These are phyloP conservation scores for Simalia tracyae DNA, from an alignment of 2,797 vertebrate genomes.

Conservation along the genomic window DNA sequence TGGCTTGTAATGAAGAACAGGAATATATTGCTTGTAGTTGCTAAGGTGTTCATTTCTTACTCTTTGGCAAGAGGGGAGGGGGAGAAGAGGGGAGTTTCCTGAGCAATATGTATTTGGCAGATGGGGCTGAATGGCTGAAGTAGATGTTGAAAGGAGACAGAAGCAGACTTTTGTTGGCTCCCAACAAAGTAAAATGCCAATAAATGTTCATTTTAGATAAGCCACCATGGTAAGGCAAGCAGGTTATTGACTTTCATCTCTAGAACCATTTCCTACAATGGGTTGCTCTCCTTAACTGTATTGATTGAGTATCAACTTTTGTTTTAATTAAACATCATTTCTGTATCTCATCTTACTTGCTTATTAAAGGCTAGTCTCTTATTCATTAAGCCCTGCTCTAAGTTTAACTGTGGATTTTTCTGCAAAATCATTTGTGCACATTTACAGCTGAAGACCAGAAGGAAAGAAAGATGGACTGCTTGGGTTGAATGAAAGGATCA, in stretches of 20 bases:
- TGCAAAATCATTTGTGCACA: not conserved
- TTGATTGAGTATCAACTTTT: not conserved
- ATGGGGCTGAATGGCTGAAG: not conserved
- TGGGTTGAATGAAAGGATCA: not conserved
- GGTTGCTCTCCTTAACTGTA: not conserved
- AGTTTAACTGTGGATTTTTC: not conserved
- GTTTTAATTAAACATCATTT: not conserved
- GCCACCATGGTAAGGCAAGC: not conserved
- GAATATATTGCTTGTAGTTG: not conserved
- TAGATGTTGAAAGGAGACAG: not conserved
- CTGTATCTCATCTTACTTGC: not conserved
- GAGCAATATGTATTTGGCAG: not conserved
- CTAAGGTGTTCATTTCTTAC: not conserved
- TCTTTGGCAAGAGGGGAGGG: not conserved
- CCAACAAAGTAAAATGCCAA: not conserved
- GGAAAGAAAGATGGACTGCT: not conserved
- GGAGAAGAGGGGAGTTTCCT: not conserved
- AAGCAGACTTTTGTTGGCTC: not conserved
- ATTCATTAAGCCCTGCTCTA: not conserved
- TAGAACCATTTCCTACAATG: not conserved
- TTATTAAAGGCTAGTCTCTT: not conserved
- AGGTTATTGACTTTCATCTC: not conserved
- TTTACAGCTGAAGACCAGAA: not conserved
- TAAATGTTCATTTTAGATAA: not conserved
- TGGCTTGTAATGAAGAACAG: not conserved